A percentile compares a stretch with the other conserved stretches of the same genome.
phyloP scores from a whole-genome alignment of 37 sponge, comb jelly and placozoan species.

The Bolinopsis microptera region DNA sequence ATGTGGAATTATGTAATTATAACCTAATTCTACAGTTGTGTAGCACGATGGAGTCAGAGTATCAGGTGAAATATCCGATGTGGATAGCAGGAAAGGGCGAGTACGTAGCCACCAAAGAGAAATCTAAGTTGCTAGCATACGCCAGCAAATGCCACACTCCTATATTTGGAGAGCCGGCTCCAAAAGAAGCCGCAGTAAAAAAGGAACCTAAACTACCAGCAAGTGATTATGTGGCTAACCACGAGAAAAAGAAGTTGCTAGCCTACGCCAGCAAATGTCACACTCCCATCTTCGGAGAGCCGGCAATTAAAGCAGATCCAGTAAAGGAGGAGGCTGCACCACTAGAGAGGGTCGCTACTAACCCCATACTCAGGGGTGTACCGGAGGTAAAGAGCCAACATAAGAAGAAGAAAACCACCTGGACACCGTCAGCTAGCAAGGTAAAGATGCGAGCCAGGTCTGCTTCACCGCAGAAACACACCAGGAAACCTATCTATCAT shows the following conservation, averaged over 20 bases:
- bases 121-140: conserved; percentile 23
- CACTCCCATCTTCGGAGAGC: conserved; percentile 44
- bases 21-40: too few species aligned
- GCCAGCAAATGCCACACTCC: conserved; percentile 53
- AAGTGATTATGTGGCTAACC: neutral
- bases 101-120: neutral
- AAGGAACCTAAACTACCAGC: too few species aligned
- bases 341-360: neutral
- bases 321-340: too few species aligned
- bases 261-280: conserved; percentile 50
- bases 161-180: conserved; percentile 1
- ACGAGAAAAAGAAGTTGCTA: neutral
- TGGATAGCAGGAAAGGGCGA: conserved; percentile 27
- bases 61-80: neutral
- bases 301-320: too few species aligned
- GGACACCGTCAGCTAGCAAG: neutral
- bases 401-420: neutral
- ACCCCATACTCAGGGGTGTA: neutral
- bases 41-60: conserved; percentile 7
- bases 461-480: neutral
- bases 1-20: too few species aligned
- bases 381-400: neutral
- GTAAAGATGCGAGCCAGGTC: neutral
- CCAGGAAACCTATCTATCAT: neutral
- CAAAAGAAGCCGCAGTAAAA: neutral